Conservation (phyloP, 2,113 vertebrate species). For the Sphyrna mokarran region DNA sequence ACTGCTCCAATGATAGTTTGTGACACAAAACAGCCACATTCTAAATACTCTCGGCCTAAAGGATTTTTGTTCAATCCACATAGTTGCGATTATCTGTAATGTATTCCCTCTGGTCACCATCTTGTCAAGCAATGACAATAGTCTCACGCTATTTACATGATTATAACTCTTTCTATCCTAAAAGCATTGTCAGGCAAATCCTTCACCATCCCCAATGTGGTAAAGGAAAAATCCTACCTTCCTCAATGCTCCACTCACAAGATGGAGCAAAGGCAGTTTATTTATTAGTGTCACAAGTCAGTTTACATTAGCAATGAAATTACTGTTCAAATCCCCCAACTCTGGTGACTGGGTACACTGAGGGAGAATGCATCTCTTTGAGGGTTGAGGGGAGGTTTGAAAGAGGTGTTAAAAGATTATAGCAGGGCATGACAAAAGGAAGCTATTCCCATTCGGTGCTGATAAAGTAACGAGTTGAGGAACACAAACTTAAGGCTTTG, state of each 20-base stretch:
- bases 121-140: background rate
- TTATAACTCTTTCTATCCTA: background rate
- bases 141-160: background rate
- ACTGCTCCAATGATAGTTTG: background rate
- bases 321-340: no score
- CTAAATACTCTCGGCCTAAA: background rate
- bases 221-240: background rate
- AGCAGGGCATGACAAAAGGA: background rate
- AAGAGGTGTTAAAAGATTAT: background rate
- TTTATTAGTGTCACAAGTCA: no score
- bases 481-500: background rate
- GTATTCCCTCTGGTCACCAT: background rate
- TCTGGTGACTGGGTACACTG: no score
- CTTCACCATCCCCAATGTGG: background rate
- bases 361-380: no score
- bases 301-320: no score
- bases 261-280: background rate
- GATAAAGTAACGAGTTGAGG: background rate
- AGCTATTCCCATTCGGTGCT: background rate
- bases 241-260: background rate
- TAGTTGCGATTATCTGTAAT: background rate
- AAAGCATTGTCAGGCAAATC: background rate
- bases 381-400: background rate
- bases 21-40: background rate
- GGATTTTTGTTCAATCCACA: background rate